Percentiles rank a stretch among this genome's conserved stretches.
These are phyloP conservation scores for Symphodus melops DNA, from an alignment of 2,113 vertebrate genomes.

Conservation along the genomic window DNA sequence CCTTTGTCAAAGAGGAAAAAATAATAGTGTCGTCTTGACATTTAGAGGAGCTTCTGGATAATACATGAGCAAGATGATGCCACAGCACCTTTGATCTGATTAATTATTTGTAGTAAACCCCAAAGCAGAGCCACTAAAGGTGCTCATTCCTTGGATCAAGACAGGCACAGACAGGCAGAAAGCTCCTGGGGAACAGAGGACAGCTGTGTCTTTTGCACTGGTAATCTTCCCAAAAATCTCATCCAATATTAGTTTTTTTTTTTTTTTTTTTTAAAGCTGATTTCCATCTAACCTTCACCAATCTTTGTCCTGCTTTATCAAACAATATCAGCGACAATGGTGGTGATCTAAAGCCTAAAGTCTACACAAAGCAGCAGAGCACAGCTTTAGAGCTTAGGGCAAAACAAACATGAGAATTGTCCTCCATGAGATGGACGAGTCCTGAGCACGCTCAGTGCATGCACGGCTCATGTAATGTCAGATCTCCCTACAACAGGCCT, in stretches of 20 bases:
- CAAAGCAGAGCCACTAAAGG: conserved; percentile 9
- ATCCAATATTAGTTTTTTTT: not conserved
- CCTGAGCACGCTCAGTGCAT: conserved; percentile 7
- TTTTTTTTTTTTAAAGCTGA: conserved; percentile 1
- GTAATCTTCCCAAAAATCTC: too few species aligned
- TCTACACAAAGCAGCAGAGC: conserved; percentile 31
- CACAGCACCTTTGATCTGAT: conserved; percentile 42
- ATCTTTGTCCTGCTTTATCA: conserved; percentile 22
- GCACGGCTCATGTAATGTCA: not conserved
- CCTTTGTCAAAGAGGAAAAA: conserved; percentile 5
- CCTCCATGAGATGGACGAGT: conserved; percentile 37
- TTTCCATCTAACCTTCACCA: conserved; percentile 20
- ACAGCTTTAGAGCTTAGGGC: conserved; percentile 62
- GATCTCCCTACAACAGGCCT: conserved; percentile 5
- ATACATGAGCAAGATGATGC: conserved; percentile 65
- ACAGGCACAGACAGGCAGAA: conserved; percentile 35
- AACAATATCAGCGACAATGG: conserved; percentile 10
- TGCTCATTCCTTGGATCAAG: conserved; percentile 19
- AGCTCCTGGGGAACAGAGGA: not conserved
- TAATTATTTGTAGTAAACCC: conserved; percentile 63
- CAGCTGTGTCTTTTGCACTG: not conserved
- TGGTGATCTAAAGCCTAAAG: conserved; percentile 18
- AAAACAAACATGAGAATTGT: conserved; percentile 56
- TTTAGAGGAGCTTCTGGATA: conserved; percentile 50
- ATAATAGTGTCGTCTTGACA: conserved; percentile 8